Evolutionary conservation across 1,140 invertebrate genomes (phyloP), one percentile per base, ranked within the genome.

Genomic region (Saccostrea cuccullata): DNA sequence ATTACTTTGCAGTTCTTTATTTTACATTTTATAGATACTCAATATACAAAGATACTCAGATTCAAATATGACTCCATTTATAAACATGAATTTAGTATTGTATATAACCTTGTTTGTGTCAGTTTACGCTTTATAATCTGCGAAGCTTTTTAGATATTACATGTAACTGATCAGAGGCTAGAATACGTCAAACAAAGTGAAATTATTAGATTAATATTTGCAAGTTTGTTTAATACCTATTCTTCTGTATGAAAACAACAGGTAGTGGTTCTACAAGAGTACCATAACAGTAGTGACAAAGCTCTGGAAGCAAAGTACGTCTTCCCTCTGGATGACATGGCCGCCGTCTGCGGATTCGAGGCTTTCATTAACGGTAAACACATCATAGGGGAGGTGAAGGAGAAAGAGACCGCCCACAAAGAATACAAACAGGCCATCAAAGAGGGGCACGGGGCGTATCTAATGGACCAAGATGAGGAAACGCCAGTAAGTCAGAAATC

Each of bases 371-470:
- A 95, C 90, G 94, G 92, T 64, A 95, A 95, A 86, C 94, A 95
- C 90, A 93, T 95, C 23, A 90, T 95, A 30, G 95, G 95, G 15
- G 93, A 95, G 83, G 95, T 96, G 70, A 96, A 96, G 89, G 95
- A 95, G 86, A 95, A 95, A 86, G 94, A 95, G 91, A 92, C 91
- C 60, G 95, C 95, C 9, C 94, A 94, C 84, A 90, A 90, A 47
- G 95, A 95, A 85, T 96, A 96, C 91, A 94, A 94, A 89, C 92
- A 95, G 88, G 95, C 95, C 15, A 92, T 96, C 67, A 90, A 94
- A 90, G 92, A 95, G 70, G 95, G 95, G 40, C 94, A 96, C 91
- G 95, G 95, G 13, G 96, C 95, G 5, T 96, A 96, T 90, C 91
- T 96, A 13, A 95, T 95, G 91, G 94, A 95, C 67, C 93, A 94